Evolutionary conservation across 2,113 vertebrate genomes (phyloP).

Genomic region (Rhinolophus sinicus): DNA sequence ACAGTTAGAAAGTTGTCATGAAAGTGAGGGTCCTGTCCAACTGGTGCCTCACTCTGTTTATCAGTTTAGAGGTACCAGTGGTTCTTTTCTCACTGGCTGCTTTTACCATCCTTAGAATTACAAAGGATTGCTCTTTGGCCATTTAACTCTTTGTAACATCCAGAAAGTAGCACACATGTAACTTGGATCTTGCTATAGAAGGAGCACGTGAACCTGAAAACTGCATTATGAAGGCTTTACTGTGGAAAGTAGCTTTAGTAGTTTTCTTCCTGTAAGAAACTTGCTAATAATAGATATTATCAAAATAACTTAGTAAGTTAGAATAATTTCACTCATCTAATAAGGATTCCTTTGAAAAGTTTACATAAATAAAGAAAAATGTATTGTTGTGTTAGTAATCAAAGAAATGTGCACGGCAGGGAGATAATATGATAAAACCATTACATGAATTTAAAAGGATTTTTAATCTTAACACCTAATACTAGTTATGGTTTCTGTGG

Average conservation of each 20-base stretch:
- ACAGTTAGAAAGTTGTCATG: not conserved
- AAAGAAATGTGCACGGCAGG: not conserved
- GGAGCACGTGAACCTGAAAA: not conserved
- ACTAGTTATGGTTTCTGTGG: constrained; percentile 18
- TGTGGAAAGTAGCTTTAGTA: not conserved
- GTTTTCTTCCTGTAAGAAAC: constrained; percentile 29
- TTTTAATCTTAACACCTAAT: not conserved
- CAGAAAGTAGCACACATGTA: not conserved
- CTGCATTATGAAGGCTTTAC: not conserved
- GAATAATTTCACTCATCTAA: not conserved
- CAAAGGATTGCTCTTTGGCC: not conserved
- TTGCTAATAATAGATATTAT: not conserved
- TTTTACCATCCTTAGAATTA: constrained; percentile 25
- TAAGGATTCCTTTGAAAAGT: constrained; percentile 31
- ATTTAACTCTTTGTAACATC: not conserved
- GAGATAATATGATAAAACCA: not conserved
- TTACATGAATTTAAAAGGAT: not conserved
- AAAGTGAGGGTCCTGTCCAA: not conserved
- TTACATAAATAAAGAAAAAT: not conserved
- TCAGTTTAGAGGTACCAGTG: not conserved
- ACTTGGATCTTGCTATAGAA: not conserved
- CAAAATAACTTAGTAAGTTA: not conserved
- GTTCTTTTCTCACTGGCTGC: not conserved
- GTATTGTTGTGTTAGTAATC: not conserved
- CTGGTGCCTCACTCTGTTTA: not conserved